Evolutionary conservation across 2,797 vertebrate genomes (phyloP), one percentile per base, ranked within the genome.

Genomic region (Lithobates sylvaticus): DNA sequence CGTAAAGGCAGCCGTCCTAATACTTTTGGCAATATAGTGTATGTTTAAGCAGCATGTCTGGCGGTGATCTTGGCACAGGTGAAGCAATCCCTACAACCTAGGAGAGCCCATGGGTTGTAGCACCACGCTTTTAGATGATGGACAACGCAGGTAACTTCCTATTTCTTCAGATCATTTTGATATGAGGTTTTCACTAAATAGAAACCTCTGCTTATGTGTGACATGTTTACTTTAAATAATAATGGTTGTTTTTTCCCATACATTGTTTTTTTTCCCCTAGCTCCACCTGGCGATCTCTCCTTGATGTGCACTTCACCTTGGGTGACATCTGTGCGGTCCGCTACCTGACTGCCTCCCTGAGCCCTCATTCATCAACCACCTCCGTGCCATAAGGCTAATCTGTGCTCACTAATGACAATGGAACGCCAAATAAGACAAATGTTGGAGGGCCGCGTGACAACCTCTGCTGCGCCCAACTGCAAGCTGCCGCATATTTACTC

Each of bases 331-430:
- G 65, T 67, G 61, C 3, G 8, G 23, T 65, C 61, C 9, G 26
- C n/a, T 29, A 67, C 83, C 61, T 36, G 88, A 88, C 84, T 54
- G 3, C 72, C 10, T 27, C 10, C 5, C 74, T 6, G 74, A 29
- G 16, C 58, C 29, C 75, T 61, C 77, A 79, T 68, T 21, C 34
- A 79, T 68, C 77, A 79, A 10, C 8, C 39, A 68, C 15, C 77
- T 42, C 36, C 6, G 32, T 16, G 61, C 76, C 76, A 78, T 78
- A 67, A 67, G 76, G 76, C 61, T 36, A 65, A 78, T 67, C 76
- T 44, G 61, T 42, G 64, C 65, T 69, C 77, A 29, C 64, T 68
- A 68, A 79, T 68, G 64, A 26, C 39, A 44, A 44, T 29, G 61
- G n/a, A n/a, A 29, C n/a, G 27, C 12, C 9, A 26, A 67, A 29